Evolutionary conservation across 2,888 invertebrate species (phyloP).

Genomic region (Exephanes ischioxanthus): DNA sequence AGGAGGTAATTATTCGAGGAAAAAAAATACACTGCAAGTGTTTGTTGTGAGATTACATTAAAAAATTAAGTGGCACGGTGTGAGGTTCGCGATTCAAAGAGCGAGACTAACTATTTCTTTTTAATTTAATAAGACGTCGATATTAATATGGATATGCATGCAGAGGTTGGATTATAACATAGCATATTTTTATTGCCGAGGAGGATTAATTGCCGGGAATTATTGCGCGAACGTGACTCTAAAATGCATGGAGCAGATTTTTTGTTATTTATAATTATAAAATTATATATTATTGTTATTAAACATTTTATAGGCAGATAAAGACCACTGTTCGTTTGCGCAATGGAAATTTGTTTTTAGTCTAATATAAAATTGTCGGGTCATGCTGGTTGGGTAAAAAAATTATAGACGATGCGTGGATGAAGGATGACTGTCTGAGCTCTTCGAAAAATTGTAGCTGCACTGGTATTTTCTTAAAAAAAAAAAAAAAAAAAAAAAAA

Average conservation of each 20-base stretch:
- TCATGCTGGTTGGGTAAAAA: not conserved
- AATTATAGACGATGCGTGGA: conserved; percentile 4
- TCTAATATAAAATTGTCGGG: not conserved
- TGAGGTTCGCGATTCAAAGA: conserved; percentile 15
- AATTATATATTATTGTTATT: not conserved
- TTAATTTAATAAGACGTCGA: conserved; percentile 31
- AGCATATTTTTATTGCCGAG: not conserved
- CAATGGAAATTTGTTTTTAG: not conserved
- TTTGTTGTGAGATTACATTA: conserved; percentile 43
- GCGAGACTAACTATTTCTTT: conserved; percentile 34
- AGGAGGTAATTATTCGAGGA: conserved; percentile 44
- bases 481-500: not conserved
- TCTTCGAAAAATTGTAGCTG: conserved; percentile 36
- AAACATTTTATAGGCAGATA: not conserved
- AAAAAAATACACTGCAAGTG: conserved; percentile 19
- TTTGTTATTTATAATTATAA: not conserved
- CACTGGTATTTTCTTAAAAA: conserved; percentile 46
- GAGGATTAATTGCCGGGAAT: not conserved
- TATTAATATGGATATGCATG: conserved; percentile 36
- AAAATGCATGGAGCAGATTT: not conserved
- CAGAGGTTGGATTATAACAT: conserved; percentile 37
- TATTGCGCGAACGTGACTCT: not conserved
- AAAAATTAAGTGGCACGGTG: conserved; percentile 34
- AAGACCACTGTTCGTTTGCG: not conserved
- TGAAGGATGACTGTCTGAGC: conserved; percentile 12